These are phyloP conservation scores for Atherix ibis DNA, from an alignment of 2,888 invertebrate genomes.

Conservation along the genomic window DNA sequence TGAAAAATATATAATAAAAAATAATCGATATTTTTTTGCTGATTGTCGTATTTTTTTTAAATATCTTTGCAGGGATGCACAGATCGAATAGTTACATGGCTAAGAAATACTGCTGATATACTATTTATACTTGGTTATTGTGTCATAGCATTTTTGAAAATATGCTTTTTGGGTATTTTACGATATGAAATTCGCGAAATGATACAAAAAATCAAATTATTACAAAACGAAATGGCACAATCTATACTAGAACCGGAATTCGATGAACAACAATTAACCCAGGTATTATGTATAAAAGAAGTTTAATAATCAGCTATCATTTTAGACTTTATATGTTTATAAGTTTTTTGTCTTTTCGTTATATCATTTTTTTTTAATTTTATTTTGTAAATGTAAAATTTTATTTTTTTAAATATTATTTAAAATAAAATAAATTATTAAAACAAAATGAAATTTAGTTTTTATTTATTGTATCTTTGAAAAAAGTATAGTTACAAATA, in stretches of 20 bases:
- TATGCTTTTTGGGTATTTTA: conserved; percentile 75
- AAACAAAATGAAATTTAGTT: background rate
- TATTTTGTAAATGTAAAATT: too few species aligned
- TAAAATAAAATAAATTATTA: background rate
- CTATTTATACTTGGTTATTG: conserved; percentile 72
- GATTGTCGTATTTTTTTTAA: too few species aligned
- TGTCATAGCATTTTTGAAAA: conserved; percentile 74
- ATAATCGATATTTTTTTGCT: too few species aligned
- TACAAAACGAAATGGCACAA: conserved; percentile 48
- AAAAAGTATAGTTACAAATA: too few species aligned
- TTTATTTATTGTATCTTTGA: background rate
- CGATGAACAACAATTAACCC: conserved; percentile 13
- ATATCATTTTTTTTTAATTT: background rate
- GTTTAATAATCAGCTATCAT: too few species aligned
- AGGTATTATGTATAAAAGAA: conserved; percentile 10
- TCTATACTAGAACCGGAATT: conserved; percentile 29
- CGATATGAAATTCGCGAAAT: conserved; percentile 79
- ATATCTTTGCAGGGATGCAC: conserved; percentile 50
- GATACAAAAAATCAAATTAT: conserved; percentile 77
- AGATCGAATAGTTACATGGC: conserved; percentile 54
- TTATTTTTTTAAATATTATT: background rate
- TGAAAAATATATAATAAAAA: too few species aligned
- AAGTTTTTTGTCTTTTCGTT: background rate
- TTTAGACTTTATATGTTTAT: too few species aligned
- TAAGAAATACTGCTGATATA: conserved; percentile 62